Conservation (phyloP, 1,140 invertebrate species). For the Eupristina koningsbergeri region DNA sequence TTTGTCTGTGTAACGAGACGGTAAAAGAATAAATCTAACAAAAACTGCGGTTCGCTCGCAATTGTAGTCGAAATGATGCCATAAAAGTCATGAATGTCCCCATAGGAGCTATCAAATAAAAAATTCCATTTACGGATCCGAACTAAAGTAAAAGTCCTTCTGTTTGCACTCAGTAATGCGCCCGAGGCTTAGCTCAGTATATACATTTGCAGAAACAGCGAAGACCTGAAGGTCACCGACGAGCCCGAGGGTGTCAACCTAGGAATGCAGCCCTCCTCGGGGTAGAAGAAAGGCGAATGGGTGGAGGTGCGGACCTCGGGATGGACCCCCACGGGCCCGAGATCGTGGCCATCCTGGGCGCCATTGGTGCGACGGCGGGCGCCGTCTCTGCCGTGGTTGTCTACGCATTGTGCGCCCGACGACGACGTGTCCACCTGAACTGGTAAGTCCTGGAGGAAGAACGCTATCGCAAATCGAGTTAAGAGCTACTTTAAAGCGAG, state of each 20-base stretch:
- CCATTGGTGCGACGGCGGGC: conserved; percentile 63
- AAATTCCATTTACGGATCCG: too few relatives aligned
- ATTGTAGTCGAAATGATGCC: too few relatives aligned
- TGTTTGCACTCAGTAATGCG: too few relatives aligned
- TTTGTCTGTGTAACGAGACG: too few relatives aligned
- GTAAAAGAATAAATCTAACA: too few relatives aligned
- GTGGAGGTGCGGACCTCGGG: conserved; percentile 29
- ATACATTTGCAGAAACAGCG: too few relatives aligned
- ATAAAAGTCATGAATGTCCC: too few relatives aligned
- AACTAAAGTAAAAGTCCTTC: too few relatives aligned
- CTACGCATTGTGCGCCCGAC: conserved; percentile 61
- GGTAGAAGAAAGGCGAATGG: not conserved
- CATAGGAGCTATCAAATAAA: too few relatives aligned
- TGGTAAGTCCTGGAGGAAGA: conserved; percentile 52
- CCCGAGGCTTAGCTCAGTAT: not conserved
- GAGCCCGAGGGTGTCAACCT: not conserved
- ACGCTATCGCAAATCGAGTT: too few relatives aligned
- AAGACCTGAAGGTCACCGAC: not conserved
- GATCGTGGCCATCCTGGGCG: conserved; percentile 60
- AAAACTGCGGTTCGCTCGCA: too few relatives aligned
- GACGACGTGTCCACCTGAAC: conserved; percentile 61
- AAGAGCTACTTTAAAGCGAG: too few relatives aligned
- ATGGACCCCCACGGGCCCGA: conserved; percentile 61
- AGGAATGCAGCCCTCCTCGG: not conserved
- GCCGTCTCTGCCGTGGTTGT: conserved; percentile 63